Evolutionary conservation across 1,140 invertebrate genomes (phyloP).

Genomic region (Drosophila sulfurigaster): DNA sequence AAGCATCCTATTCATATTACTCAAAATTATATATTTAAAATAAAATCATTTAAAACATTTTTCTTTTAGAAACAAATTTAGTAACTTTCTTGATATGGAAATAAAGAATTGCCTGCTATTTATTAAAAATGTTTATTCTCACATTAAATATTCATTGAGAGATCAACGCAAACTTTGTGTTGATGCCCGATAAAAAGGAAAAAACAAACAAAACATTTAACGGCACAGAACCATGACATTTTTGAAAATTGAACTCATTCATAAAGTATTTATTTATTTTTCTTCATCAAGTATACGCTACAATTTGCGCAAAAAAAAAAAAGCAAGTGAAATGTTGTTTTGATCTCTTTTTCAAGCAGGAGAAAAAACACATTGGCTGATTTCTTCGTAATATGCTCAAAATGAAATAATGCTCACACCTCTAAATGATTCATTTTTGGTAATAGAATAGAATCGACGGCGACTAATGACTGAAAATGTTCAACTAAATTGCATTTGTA

Average conservation of each 20-base stretch:
- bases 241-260: constrained; percentile 1
- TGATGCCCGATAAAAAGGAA: too few relatives aligned
- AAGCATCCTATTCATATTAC: too few relatives aligned
- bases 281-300: background rate
- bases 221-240: background rate
- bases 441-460: constrained; percentile 13
- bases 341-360: constrained; percentile 11
- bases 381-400: constrained; percentile 7
- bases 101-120: background rate
- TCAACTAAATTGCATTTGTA: constrained; percentile 5
- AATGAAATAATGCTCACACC: constrained; percentile 19
- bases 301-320: background rate
- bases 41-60: too few relatives aligned
- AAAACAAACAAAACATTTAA: too few relatives aligned
- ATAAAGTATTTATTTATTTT: constrained; percentile 4
- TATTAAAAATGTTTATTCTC: background rate
- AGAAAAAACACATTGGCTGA: background rate
- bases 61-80: too few relatives aligned
- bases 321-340: background rate
- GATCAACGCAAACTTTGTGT: too few relatives aligned
- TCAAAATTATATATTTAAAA: too few relatives aligned
- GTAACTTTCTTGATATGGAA: too few relatives aligned
- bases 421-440: constrained; percentile 22
- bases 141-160: too few relatives aligned
- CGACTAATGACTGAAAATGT: constrained; percentile 22